A percentile compares a stretch with the other conserved stretches of the same genome.
Conservation (phyloP, 2,113 vertebrate species). For the Psilopogon haemacephalus region DNA sequence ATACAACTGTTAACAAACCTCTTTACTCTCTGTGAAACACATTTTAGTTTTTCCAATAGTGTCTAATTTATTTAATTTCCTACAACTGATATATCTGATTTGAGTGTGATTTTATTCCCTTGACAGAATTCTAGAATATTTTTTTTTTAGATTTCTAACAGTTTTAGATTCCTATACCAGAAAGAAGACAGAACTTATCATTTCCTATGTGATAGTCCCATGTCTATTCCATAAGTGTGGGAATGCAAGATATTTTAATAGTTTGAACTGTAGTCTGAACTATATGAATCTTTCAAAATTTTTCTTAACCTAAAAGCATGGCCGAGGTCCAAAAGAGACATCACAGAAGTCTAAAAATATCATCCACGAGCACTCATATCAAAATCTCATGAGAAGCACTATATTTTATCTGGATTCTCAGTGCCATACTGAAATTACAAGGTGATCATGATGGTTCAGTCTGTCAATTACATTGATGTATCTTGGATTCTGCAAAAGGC, state of each 20-base stretch:
- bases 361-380: neutral
- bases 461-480: neutral
- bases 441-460: fast-evolving
- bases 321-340: neutral
- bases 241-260: neutral
- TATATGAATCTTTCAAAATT: neutral
- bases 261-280: neutral
- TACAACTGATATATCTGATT: neutral
- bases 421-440: neutral
- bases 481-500: neutral
- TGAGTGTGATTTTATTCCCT: neutral
- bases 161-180: neutral
- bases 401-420: neutral
- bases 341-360: neutral
- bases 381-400: neutral
- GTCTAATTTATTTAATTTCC: neutral
- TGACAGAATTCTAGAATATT: neutral
- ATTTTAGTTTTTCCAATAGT: neutral
- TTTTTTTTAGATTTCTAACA: neutral
- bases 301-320: neutral
- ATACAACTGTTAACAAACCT: neutral
- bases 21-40: neutral
- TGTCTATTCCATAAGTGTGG: neutral
- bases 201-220: neutral
- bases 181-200: neutral